Conservation (phyloP, 2,888 invertebrate species). For the Trypoxylon attenuatum region DNA sequence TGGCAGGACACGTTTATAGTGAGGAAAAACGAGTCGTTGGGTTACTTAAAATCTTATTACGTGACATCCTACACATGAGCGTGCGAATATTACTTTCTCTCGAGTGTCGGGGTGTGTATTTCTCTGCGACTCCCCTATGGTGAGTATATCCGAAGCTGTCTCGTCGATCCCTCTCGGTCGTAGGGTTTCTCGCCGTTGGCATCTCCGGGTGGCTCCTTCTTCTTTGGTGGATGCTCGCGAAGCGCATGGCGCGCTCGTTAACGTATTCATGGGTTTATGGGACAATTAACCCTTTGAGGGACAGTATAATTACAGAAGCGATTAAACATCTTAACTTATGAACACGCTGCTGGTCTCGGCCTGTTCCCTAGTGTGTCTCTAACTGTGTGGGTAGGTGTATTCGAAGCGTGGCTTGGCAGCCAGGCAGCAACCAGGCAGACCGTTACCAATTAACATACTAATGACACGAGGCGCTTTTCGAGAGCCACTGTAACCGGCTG, state of each 20-base stretch:
- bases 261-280: constrained; percentile 74
- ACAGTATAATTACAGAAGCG: constrained; percentile 75
- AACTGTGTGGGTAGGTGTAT: constrained; percentile 45
- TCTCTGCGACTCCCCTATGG: too few species aligned
- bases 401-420: constrained; percentile 67
- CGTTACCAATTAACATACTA: constrained; percentile 72
- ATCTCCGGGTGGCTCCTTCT: constrained; percentile 35
- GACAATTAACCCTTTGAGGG: constrained; percentile 75
- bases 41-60: constrained; percentile 21
- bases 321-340: constrained; percentile 74
- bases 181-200: background rate
- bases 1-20: background rate
- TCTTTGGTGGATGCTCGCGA: constrained; percentile 52
- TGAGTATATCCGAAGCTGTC: constrained; percentile 7
- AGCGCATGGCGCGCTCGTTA: constrained; percentile 66
- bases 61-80: constrained; percentile 1
- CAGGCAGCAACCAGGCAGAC: constrained; percentile 52
- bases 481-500: constrained; percentile 55
- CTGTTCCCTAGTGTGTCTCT: too few species aligned
- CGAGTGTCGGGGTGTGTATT: too few species aligned
- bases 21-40: background rate
- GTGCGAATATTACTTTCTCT: too few species aligned
- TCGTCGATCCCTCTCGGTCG: constrained; percentile 26
- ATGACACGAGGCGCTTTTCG: constrained; percentile 67
- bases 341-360: constrained; percentile 60